Conservation (phyloP, 2,797 vertebrate genomes). For the Chiroxiphia lanceolata region DNA sequence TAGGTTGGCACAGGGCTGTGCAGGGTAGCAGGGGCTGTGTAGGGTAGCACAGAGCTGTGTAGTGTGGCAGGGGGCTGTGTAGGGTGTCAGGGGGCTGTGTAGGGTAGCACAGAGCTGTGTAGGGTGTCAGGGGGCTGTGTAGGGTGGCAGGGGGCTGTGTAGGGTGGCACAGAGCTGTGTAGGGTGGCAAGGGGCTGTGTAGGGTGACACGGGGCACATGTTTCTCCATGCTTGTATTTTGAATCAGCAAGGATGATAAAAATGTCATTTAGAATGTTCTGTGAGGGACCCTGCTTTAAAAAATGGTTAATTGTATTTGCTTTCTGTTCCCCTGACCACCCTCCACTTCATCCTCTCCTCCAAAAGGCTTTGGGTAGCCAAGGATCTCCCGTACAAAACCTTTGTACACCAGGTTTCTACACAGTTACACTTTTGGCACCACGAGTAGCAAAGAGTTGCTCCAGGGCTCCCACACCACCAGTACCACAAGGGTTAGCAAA, state of each 20-base stretch:
- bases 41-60: too few species aligned
- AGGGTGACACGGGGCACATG: not conserved
- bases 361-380: not conserved
- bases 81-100: too few species aligned
- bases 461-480: not conserved
- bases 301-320: not conserved
- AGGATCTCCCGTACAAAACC: not conserved
- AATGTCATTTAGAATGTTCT: not conserved
- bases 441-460: not conserved
- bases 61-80: not conserved
- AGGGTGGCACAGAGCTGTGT: too few species aligned
- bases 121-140: too few species aligned
- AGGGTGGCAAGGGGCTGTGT: not conserved
- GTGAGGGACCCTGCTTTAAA: not conserved
- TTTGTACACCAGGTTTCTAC: not conserved
- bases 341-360: not conserved
- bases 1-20: not conserved
- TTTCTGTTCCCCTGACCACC: not conserved
- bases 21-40: not conserved
- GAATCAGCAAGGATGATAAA: not conserved
- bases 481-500: not conserved
- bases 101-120: too few species aligned
- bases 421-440: not conserved
- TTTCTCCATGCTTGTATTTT: not conserved
- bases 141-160: too few species aligned